Evolutionary conservation across 2,113 vertebrate genomes (phyloP).

Genomic region (Myiagra hebetior): DNA sequence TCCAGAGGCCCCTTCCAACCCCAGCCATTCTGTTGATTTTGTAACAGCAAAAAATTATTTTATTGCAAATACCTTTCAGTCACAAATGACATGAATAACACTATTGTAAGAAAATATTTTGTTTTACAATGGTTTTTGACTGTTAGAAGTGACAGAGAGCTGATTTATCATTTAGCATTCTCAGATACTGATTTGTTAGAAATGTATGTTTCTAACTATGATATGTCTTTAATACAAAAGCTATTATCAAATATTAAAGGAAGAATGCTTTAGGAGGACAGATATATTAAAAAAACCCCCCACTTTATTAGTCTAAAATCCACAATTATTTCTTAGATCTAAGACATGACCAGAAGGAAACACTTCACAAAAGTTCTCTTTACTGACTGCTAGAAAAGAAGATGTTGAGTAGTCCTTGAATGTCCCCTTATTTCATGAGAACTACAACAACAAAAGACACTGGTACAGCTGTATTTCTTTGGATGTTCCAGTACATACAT

Average conservation of each 20-base stretch:
- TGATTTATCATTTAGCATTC: not conserved
- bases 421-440: not conserved
- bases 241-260: not conserved
- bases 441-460: not conserved
- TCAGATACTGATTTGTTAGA: not conserved
- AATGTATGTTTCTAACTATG: not conserved
- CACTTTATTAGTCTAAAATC: not conserved
- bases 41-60: not conserved
- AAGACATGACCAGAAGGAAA: not conserved
- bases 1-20: not conserved
- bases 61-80: not conserved
- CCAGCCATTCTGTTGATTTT: not conserved
- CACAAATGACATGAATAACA: not conserved
- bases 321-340: not conserved
- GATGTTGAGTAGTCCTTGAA: not conserved
- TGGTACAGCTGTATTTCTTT: not conserved
- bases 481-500: not conserved
- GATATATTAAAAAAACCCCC: not conserved
- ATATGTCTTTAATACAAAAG: not conserved
- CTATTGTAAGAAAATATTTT: not conserved
- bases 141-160: not conserved
- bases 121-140: not conserved
- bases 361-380: not conserved
- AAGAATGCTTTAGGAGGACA: not conserved
- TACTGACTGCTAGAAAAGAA: not conserved